These are phyloP conservation scores for Pachyseris speciosa DNA, from an alignment of 64 coral and sea anemone genomes.

Conservation along the genomic window DNA sequence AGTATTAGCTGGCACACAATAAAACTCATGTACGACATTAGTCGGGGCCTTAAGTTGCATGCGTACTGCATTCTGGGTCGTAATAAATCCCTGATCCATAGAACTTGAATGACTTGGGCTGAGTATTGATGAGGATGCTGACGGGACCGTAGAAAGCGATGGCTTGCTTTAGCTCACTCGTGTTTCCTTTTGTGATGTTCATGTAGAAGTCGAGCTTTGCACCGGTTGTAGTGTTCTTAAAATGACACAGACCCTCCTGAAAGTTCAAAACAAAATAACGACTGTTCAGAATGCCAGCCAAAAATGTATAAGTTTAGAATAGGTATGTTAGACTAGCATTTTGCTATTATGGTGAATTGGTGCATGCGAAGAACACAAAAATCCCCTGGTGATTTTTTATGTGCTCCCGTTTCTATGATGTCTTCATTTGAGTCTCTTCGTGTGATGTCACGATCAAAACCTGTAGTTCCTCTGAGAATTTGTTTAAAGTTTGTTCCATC, in stretches of 20 bases:
- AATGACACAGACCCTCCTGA: slow-evolving; percentile 95
- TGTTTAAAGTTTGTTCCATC: too few relatives aligned
- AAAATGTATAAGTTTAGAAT: too few relatives aligned
- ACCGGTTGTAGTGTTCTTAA: slow-evolving; percentile 92
- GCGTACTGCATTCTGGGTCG: slow-evolving; percentile 86
- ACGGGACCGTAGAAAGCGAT: slow-evolving; percentile 91
- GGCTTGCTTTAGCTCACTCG: slow-evolving; percentile 74
- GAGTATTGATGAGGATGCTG: slow-evolving; percentile 93
- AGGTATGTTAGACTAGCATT: too few relatives aligned
- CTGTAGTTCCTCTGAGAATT: too few relatives aligned
- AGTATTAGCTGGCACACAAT: too few relatives aligned
- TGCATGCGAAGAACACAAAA: too few relatives aligned
- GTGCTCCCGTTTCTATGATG: too few relatives aligned
- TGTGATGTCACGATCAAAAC: too few relatives aligned
- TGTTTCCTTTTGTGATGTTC: slow-evolving; percentile 72
- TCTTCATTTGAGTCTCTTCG: too few relatives aligned
- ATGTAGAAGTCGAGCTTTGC: slow-evolving; percentile 85
- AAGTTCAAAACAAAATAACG: background rate
- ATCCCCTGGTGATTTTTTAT: too few relatives aligned
- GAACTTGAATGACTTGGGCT: slow-evolving; percentile 98
- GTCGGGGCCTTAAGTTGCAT: background rate
- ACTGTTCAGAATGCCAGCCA: too few relatives aligned
- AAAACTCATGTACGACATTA: background rate
- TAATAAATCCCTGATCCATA: slow-evolving; percentile 97
- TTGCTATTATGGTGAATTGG: too few relatives aligned